phyloP scores from a whole-genome alignment of 2,113 vertebrate genomes.

The Percina caprodes region DNA sequence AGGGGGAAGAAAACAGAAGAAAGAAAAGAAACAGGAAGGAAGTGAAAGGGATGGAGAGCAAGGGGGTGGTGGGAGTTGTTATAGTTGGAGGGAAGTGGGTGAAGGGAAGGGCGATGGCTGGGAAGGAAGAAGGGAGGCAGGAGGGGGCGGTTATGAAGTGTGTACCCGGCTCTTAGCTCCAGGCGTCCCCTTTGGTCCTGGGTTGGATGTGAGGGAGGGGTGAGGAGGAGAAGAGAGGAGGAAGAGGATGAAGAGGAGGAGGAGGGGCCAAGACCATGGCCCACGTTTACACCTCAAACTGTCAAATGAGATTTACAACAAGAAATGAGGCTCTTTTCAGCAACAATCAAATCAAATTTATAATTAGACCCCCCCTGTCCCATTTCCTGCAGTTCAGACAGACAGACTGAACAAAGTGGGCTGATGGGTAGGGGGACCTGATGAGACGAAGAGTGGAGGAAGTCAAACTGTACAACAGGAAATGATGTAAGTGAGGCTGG shows the following conservation, averaged over 20 bases:
- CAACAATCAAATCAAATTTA: conserved; percentile 25
- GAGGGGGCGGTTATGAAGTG: conserved; percentile 35
- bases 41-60: conserved; percentile 19
- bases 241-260: conserved; percentile 59
- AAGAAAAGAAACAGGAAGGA: conserved; percentile 61
- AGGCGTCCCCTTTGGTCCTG: conserved; percentile 88
- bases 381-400: conserved; percentile 10
- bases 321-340: conserved; percentile 48
- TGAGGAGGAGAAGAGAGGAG: conserved; percentile 73
- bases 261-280: conserved; percentile 52
- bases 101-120: conserved; percentile 76
- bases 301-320: conserved; percentile 90
- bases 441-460: conserved; percentile 45
- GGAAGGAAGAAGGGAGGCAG: conserved; percentile 71
- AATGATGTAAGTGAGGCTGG: conserved; percentile 46
- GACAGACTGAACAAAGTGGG: conserved; percentile 32
- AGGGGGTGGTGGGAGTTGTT: background rate
- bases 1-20: conserved; percentile 18
- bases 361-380: background rate
- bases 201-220: conserved; percentile 86
- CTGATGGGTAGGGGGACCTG: conserved; percentile 45
- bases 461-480: conserved; percentile 52
- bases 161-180: conserved; percentile 89
- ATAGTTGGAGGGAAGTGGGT: conserved; percentile 64
- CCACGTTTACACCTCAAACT: conserved; percentile 89